Base-by-base conservation (phyloP, 2,888 invertebrate genomes). In the Cremastinae sp. region DNA sequence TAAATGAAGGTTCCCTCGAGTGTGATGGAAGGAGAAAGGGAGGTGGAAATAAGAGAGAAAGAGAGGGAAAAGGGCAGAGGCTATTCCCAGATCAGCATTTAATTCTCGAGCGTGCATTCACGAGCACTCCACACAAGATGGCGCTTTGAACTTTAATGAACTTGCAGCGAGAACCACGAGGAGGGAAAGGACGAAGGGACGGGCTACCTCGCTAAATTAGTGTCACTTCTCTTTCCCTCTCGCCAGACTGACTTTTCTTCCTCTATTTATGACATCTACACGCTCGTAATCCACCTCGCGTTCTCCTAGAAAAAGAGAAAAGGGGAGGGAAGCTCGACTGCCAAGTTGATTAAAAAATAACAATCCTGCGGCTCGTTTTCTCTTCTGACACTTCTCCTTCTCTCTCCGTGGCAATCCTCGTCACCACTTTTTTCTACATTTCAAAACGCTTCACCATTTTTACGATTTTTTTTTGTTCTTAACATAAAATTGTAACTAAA, bases 61-160 rank as follows among this genome's bases (percentile, higher is more conserved):
- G n/a, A n/a, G n/a, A n/a, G n/a, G 5, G 28, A 28, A 3, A 28
- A 28, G 43, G 58, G 51, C 62, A 16, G 45, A 22, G 36, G 43
- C 28, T 51, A 65, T 70, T 59, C 53, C 59, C 64, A 53, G 38
- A 58, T 45, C 53, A 65, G 64, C 74, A 59, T 70, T 70, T 70
- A 74, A 74, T 70, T 70, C 61, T 45, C 56, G 7, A 58, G 22
- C 59, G 53, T 70, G 58, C 70, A 69, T 70, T 28, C 43, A n/a
- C 28, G 28, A 28, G 28, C 28, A 28, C 28, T 47, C 51, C 58
- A 43, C 58, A 28, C 59, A 64, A 53, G 45, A 34, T 43, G 38
- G 58, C 64, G 74, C 64, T 64, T 74, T 64, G 64, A 74, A 70
- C 70, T 74, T 74, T 70, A 74, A 74, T 74, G 69, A 74, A 74